Base-by-base conservation (phyloP, 1,140 invertebrate genomes). In the Diabrotica undecimpunctata region DNA sequence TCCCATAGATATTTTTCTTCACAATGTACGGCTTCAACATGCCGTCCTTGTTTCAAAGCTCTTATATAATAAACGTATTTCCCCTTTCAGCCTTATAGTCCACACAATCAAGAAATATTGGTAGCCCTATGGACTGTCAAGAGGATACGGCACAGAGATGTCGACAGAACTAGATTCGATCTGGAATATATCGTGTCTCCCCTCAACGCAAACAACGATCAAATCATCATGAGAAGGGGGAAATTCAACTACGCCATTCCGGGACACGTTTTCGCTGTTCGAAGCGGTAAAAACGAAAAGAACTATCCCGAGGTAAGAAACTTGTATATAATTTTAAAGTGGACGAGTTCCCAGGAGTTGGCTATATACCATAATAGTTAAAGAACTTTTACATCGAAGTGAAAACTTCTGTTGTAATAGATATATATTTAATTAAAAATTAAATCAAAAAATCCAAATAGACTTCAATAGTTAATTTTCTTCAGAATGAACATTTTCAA, bases 41-140 rank as follows among this genome's bases (percentile, higher is more conserved):
- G 25, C 25, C 4, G 1, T 25, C 25, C 1, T 25, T 25, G 1
- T 25, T 25, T 25, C 25, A 25, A 25, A 25, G 25, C 25, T 25
- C 4, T 25, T 25, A 25, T 25, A 25, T 25, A 25, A 25, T 25
- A 1, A 25, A 25, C 4, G 1, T 25, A 25, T 25, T 25, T 25
- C 25, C 13, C 11, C 35, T 67, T 60, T 55, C 46, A 74, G 61
- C 14, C 52, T 11, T 72, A 71, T 57, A 62, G 56, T 13, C 65
- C 65, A 9, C 70, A 76, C 51, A 79, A 79, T 54, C 75, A 75
- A 66, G 74, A 79, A 64, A 78, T 79, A 59, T 75, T 85, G 5
- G 81, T 82, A 67, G 86, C 86, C 0, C 72, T 85, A 60, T 88
- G 86, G 86, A 84, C 83, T 4, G 85, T 88, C 0, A 85, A 87